Base-by-base conservation (phyloP, 2,113 vertebrate species). In the Oncorhynchus nerka region DNA sequence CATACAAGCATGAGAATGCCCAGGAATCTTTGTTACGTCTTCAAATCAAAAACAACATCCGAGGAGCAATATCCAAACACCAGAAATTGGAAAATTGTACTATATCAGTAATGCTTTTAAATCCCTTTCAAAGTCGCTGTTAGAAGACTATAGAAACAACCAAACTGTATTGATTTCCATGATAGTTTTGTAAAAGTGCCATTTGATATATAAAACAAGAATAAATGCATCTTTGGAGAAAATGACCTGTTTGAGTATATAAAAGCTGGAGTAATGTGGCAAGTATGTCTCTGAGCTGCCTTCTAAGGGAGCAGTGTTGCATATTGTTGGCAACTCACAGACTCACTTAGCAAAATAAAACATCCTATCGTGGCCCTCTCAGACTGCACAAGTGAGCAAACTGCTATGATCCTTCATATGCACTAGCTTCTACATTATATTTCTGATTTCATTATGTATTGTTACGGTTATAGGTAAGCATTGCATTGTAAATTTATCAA, bases 401-500 rank as follows among this genome's bases (percentile, higher is more conserved):
- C 28, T 79, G 57, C 68, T 72, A 74, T 69, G 34, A 71, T 84
- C 75, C 75, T 84, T 82, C 78, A 82, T 75, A 73, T 71, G 74
- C 34, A 70, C 55, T 51, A 68, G 12, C 62, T 66, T 68, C 76
- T 78, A 83, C 39, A 79, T 78, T 61, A 59, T 55, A 61, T 76
- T 59, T 68, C 66, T 70, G 30, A 75, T 81, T 45, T 75, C 73
- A 72, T 30, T 28, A 48, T 51, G 49, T 75, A 67, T 79, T 76
- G 39, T 72, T 77, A 79, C 81, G 76, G 72, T 85, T 85, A 83
- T 62, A 76, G 39, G 78, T 70, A 84, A 65, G 64, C 80, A 78
- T 79, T 79, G 74, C 74, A 79, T 79, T 82, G 77, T 78, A 74
- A 76, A 70, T 62, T 81, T 83, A 75, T 26, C 55, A 75, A 80